Base-by-base conservation (phyloP, 2,888 invertebrate species). In the Thereva unica region DNA sequence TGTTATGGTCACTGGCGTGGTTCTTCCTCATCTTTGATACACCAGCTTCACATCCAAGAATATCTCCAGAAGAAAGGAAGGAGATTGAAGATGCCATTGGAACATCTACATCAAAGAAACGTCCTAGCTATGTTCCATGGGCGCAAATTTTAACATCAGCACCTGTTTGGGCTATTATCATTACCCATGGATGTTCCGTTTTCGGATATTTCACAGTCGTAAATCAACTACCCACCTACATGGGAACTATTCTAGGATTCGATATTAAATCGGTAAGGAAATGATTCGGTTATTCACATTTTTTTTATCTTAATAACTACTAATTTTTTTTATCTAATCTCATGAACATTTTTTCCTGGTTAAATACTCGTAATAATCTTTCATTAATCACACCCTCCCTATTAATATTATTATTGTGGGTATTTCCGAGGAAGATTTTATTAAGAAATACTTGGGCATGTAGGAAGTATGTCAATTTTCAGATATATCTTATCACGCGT, bases 121-220 rank as follows among this genome's bases (percentile, higher is more conserved):
- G 85, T 68, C 86, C 86, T 67, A 84, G 85, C 75, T 75, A 86
- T 45, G 91, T 92, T 0, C 94, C 94, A 0, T 93, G 93, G 92
- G 81, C 79, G 61, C 78, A 83, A 23, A 82, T 94, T 72, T 77
- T 93, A 49, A 83, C 85, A 1, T 91, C 92, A 0, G 75, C 84
- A 0, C 90, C 92, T 0, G 93, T 93, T 4, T 93, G 92, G 92
- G 92, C 93, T 9, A 92, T 93, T 76, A 86, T 93, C 71, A 80
- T 93, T 67, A 91, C 91, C 0, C 93, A 93, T 76, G 90, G 87
- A 0, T 87, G 91, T 66, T 92, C 92, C 5, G 92, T 93, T 55
- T 94, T 92, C 82, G 91, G 93, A 0, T 93, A 92, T 82, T 93
- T 93, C 81, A 93, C 92, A 8, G 89, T 94, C 41, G 88, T 93